Evolutionary conservation across 2,797 vertebrate species (phyloP).

Genomic region (Crenuchus spilurus): DNA sequence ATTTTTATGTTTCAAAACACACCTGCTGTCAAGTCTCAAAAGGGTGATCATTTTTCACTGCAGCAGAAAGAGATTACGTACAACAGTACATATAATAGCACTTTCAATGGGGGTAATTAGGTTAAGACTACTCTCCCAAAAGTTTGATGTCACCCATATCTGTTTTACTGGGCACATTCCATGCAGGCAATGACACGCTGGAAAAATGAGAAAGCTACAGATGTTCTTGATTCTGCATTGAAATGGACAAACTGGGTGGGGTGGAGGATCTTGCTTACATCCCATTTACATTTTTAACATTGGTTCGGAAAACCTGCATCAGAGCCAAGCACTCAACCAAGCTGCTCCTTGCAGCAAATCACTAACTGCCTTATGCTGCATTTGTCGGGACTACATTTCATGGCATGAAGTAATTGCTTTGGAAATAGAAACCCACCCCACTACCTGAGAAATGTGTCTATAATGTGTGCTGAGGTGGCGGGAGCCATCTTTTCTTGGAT

Average conservation of each 20-base stretch:
- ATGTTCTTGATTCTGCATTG: slow-evolving; percentile 8
- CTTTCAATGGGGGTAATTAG: slow-evolving; percentile 30
- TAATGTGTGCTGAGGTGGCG: slow-evolving; percentile 41
- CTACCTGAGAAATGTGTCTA: slow-evolving; percentile 28
- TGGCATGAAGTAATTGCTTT: slow-evolving; percentile 42
- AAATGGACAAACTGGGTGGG: slow-evolving; percentile 19
- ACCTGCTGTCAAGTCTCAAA: too few species aligned
- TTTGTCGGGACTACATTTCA: slow-evolving; percentile 39
- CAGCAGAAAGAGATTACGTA: not conserved
- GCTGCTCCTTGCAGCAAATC: slow-evolving; percentile 33
- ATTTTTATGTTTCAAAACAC: too few species aligned
- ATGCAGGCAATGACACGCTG: slow-evolving; percentile 45
- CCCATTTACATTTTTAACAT: slow-evolving; percentile 45
- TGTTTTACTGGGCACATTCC: slow-evolving; percentile 49
- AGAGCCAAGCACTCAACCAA: slow-evolving; percentile 27
- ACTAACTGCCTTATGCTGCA: slow-evolving; percentile 15
- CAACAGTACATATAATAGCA: not conserved
- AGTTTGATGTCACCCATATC: slow-evolving; percentile 35
- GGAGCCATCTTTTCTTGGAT: slow-evolving; percentile 32
- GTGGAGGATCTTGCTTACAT: slow-evolving; percentile 27
- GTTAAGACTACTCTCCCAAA: not conserved
- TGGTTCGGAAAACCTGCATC: slow-evolving; percentile 26
- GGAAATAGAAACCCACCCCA: slow-evolving; percentile 52
- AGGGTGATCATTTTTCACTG: slow-evolving; percentile 2
- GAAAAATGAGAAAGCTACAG: slow-evolving; percentile 11